Conservation (phyloP, 1,140 invertebrate genomes). For the Sitobion miscanthi region DNA sequence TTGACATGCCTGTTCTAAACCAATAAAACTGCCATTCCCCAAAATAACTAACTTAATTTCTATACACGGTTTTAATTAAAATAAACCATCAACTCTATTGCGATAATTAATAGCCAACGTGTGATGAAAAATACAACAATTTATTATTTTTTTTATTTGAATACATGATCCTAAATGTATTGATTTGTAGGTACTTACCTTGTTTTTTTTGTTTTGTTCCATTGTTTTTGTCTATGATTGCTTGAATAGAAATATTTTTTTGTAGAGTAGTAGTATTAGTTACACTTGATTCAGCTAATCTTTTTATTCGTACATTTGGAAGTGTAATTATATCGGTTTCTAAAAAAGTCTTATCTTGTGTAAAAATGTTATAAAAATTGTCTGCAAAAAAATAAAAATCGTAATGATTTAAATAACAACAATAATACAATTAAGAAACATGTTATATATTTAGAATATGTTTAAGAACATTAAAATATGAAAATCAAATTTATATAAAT, state of each 20-base stretch:
- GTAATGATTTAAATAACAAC: background rate
- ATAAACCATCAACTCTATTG: background rate
- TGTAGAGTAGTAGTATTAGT: background rate
- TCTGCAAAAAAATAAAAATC: conserved; percentile 15
- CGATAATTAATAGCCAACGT: background rate
- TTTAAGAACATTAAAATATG: background rate
- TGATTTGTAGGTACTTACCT: background rate
- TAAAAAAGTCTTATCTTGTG: background rate
- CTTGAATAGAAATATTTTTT: background rate
- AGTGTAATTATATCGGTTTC: background rate
- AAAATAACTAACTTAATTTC: no score
- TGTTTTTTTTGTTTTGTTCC: conserved; percentile 11
- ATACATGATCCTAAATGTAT: background rate
- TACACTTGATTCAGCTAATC: background rate
- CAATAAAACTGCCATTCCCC: background rate
- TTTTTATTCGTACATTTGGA: background rate
- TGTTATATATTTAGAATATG: background rate
- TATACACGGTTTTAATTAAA: background rate
- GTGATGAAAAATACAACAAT: background rate
- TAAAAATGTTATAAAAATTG: background rate
- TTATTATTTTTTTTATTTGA: background rate
- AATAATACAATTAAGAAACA: background rate
- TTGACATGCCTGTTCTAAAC: background rate
- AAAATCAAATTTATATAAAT: background rate
- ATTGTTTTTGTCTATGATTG: background rate